Evolutionary conservation across 2,797 vertebrate species (phyloP).

Genomic region (Menidia menidia): DNA sequence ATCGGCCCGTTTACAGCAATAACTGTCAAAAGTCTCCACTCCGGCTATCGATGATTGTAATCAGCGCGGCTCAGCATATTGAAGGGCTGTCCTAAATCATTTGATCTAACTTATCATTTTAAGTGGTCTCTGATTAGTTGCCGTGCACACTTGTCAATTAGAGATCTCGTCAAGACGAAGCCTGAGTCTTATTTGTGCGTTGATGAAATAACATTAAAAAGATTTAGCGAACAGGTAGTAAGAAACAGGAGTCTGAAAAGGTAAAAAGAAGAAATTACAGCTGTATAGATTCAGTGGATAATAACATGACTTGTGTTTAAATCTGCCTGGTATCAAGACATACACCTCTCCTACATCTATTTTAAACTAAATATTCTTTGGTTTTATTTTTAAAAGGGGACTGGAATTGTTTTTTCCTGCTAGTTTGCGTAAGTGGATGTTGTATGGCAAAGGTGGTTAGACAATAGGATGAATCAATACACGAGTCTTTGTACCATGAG

Average conservation of each 20-base stretch:
- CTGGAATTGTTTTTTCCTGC: slow-evolving; percentile 12
- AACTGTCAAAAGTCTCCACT: slow-evolving; percentile 70
- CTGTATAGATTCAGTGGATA: too few relatives aligned
- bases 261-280: slow-evolving; percentile 1
- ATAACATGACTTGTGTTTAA: neutral
- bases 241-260: neutral
- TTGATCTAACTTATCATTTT: slow-evolving; percentile 82
- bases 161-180: slow-evolving; percentile 46
- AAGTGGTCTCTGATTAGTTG: slow-evolving; percentile 82
- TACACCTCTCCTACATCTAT: neutral
- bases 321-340: neutral
- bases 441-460: slow-evolving; percentile 1
- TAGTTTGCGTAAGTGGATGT: slow-evolving; percentile 28
- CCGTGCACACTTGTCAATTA: slow-evolving; percentile 84
- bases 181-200: slow-evolving; percentile 32
- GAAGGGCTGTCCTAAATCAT: slow-evolving; percentile 84
- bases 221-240: neutral
- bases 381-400: slow-evolving; percentile 7
- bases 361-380: neutral
- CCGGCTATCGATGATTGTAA: slow-evolving; percentile 75
- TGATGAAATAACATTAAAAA: slow-evolving; percentile 4
- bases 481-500: slow-evolving; percentile 58
- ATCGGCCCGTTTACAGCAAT: slow-evolving; percentile 42
- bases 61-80: slow-evolving; percentile 61
- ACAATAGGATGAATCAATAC: slow-evolving; percentile 64